Percentiles rank a stretch among this genome's conserved stretches.
phyloP scores from a whole-genome alignment of 2,797 vertebrate species.

The Xiphophorus birchmanni region DNA sequence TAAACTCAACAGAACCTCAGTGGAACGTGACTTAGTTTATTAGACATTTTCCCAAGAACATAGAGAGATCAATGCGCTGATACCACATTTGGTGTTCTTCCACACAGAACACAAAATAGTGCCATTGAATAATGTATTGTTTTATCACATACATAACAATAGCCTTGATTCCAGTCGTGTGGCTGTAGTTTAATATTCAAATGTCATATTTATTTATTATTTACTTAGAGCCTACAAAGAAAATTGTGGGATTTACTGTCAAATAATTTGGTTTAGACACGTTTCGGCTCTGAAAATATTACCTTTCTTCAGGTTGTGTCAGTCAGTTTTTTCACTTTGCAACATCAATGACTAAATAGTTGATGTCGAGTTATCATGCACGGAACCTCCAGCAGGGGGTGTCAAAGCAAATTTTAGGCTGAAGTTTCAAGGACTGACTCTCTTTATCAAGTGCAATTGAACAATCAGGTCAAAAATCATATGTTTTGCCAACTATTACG shows the following conservation, averaged over 20 bases:
- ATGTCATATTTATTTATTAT: neutral
- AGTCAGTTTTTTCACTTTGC: neutral
- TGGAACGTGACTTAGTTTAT: too few relatives aligned
- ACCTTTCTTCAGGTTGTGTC: neutral
- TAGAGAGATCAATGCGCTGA: too few relatives aligned
- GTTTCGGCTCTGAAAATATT: neutral
- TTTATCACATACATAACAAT: too few relatives aligned
- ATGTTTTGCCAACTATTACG: neutral
- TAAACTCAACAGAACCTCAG: too few relatives aligned
- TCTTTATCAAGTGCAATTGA: neutral
- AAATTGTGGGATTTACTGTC: neutral
- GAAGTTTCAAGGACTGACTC: neutral
- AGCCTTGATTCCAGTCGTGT: neutral
- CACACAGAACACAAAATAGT: too few relatives aligned
- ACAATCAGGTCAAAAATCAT: neutral
- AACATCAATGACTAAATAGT: neutral
- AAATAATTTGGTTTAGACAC: neutral
- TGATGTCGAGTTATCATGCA: slow-evolving; percentile 5
- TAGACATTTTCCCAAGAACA: too few relatives aligned
- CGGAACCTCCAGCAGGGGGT: slow-evolving; percentile 26
- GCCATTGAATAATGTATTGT: too few relatives aligned
- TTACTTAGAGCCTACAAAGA: neutral
- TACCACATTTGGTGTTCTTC: too few relatives aligned
- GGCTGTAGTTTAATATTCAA: neutral
- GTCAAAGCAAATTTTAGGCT: neutral